Evolutionary conservation across 1,140 invertebrate species (phyloP), one percentile per base, ranked within the genome.

Genomic region (Micrasema longulum): DNA sequence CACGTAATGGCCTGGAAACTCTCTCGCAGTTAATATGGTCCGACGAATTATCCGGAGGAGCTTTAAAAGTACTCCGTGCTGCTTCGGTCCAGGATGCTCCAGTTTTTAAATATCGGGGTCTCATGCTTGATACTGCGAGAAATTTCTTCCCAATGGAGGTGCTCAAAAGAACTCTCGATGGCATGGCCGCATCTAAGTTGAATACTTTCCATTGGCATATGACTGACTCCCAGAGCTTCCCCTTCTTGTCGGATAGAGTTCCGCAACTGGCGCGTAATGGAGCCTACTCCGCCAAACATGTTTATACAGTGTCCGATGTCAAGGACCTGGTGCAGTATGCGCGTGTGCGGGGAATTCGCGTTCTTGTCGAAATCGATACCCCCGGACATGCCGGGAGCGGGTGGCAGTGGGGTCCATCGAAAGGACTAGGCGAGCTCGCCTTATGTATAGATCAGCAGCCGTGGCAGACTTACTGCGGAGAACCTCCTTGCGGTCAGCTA

Each of bases 181-280:
- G 87, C 0, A 93, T 96, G 89, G 89, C 90, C 1, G 87, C 91
- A 12, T 88, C 88, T 66, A 96, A 96, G 82, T 83, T 96, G 55
- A 96, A 96, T 82, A 90, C 92, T 7, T 90, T 96, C 64, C 94
- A 95, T 80, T 95, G 93, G 93, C 94, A 96, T 77, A 86, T 92
- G 0, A 93, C 92, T 1, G 94, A 95, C 78, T 90, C 91, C 0
- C 93, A 96, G 76, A 93, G 92, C 77, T 95, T 95, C 80, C 93
- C 93, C 0, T 86, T 94, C 72, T 82, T 89, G 36, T 87, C 92
- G 2, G 85, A 88, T 11, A 86, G 87, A 66, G 88, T 91, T 26
- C 93, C 93, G 0, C 86, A 91, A 74, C 82, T 95, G 78, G 86
- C 89, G 1, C 87, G 89, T 69, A 90, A 90, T 74, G 94, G 94